A percentile compares a stretch with the other conserved stretches of the same genome.
These are phyloP conservation scores for Eriosoma lanigerum DNA, from an alignment of 1,140 invertebrate species.

Conservation along the genomic window DNA sequence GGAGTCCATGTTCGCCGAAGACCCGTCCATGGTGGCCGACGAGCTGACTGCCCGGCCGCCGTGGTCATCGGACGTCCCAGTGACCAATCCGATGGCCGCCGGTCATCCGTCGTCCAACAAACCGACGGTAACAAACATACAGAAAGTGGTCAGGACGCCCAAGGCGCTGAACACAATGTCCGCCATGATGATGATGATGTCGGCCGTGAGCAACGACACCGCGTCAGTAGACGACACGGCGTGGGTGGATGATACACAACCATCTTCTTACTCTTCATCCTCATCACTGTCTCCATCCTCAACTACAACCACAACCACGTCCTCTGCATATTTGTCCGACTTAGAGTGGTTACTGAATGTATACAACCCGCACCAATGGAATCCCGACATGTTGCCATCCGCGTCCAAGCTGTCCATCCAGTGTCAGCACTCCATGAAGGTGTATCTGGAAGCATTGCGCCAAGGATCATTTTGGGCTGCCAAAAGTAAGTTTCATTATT, in stretches of 20 bases:
- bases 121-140: conserved; percentile 25
- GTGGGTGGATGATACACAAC: not conserved
- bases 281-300: too few relatives aligned
- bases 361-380: conserved; percentile 69
- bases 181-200: not conserved
- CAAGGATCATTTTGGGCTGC: conserved; percentile 69
- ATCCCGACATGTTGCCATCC: conserved; percentile 57
- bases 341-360: conserved; percentile 67
- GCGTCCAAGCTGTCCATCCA: conserved; percentile 51
- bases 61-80: not conserved
- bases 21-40: not conserved
- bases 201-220: not conserved
- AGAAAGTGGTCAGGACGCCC: conserved; percentile 16
- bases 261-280: too few relatives aligned
- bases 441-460: conserved; percentile 63
- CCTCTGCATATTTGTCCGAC: conserved; percentile 3
- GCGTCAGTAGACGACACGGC: not conserved
- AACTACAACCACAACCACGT: too few relatives aligned
- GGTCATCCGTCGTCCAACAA: not conserved
- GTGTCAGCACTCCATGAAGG: conserved; percentile 63
- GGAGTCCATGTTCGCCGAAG: not conserved
- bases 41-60: conserved; percentile 24
- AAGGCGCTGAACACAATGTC: conserved; percentile 25
- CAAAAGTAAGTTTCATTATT: conserved; percentile 65
- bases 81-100: not conserved